phyloP scores from a whole-genome alignment of 2,797 vertebrate species.

The Lindbergichthys nudifrons region DNA sequence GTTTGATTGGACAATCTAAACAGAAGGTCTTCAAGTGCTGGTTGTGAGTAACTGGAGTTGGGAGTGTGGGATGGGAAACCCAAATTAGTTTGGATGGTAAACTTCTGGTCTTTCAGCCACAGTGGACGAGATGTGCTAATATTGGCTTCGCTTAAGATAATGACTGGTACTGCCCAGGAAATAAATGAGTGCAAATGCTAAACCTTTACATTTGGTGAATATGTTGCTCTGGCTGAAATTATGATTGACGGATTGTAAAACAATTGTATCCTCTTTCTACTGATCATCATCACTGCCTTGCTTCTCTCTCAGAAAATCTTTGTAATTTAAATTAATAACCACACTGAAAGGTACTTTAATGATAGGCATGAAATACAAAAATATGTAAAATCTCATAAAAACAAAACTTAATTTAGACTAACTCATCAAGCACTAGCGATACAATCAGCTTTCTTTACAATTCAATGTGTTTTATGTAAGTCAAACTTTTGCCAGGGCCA shows the following conservation, averaged over 20 bases:
- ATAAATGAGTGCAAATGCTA: constrained; percentile 21
- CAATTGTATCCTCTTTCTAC: not conserved
- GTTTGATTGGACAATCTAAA: constrained; percentile 2
- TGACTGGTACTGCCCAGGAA: not conserved
- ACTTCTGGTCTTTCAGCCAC: constrained; percentile 17
- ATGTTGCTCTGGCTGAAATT: not conserved
- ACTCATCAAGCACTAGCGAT: not conserved
- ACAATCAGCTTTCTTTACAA: not conserved
- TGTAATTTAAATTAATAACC: not conserved
- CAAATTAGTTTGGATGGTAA: constrained; percentile 40
- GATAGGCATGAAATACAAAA: not conserved
- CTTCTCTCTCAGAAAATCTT: not conserved
- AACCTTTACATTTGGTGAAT: constrained; percentile 14
- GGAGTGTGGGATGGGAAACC: constrained; percentile 26
- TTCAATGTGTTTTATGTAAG: no score
- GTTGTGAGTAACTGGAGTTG: constrained; percentile 42
- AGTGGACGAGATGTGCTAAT: not conserved
- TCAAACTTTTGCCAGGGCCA: not conserved
- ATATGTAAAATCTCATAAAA: not conserved
- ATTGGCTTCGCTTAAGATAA: constrained; percentile 3
- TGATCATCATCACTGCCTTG: not conserved
- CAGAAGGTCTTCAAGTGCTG: not conserved
- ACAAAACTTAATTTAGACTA: not conserved
- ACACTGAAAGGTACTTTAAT: not conserved
- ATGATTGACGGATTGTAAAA: not conserved